These are phyloP conservation scores for Dyspetes luteomarginatus DNA, from an alignment of 2,888 invertebrate species.

Conservation along the genomic window DNA sequence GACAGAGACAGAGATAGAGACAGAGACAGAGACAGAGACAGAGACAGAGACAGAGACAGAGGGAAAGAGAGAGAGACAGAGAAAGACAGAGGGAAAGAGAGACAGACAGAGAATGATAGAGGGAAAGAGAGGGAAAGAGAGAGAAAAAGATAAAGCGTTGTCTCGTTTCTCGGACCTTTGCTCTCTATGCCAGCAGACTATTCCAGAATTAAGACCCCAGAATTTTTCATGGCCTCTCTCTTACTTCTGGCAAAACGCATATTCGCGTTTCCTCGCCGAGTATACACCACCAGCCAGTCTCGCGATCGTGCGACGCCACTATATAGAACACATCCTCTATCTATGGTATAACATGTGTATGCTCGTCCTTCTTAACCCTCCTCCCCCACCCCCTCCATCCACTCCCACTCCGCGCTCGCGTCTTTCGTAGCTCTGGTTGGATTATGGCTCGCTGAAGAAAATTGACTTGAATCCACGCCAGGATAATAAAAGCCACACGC, in stretches of 20 bases:
- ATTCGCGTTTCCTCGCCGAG: constrained; percentile 45
- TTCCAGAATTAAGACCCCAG: constrained; percentile 64
- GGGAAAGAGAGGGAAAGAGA: background rate
- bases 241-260: constrained; percentile 46
- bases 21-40: too few species aligned
- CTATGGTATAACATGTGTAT: constrained; percentile 64
- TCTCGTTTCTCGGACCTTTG: constrained; percentile 40
- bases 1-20: constrained; percentile 28
- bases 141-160: constrained; percentile 1
- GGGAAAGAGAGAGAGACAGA: too few species aligned
- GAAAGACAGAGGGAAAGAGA: too few species aligned
- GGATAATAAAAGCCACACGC: constrained; percentile 77
- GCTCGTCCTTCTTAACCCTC: constrained; percentile 68
- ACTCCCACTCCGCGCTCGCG: constrained; percentile 48
- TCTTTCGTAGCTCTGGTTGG: constrained; percentile 64
- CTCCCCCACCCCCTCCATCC: constrained; percentile 69
- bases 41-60: too few species aligned
- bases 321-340: constrained; percentile 12
- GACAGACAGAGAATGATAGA: too few species aligned
- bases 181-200: constrained; percentile 49
- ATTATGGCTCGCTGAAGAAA: constrained; percentile 80
- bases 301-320: constrained; percentile 31
- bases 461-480: constrained; percentile 82
- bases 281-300: constrained; percentile 2
- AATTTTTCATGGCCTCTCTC: constrained; percentile 31